These are phyloP conservation scores for Corythoichthys haematopterus DNA, from an alignment of 2,113 vertebrate genomes.

Conservation along the genomic window DNA sequence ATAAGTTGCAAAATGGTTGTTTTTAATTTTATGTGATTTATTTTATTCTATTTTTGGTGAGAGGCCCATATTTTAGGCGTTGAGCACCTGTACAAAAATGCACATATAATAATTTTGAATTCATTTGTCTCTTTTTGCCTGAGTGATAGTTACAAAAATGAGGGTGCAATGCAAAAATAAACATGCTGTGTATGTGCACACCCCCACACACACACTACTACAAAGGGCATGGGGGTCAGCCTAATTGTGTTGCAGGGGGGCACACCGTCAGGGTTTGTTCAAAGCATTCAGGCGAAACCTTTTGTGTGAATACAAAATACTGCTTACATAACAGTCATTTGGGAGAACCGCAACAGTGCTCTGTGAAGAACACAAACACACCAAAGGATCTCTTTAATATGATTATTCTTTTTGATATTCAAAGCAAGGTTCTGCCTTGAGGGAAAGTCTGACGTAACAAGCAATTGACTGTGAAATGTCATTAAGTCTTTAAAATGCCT, in stretches of 20 bases:
- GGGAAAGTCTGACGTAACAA: background rate
- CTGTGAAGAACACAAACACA: background rate
- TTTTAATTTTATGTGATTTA: too few relatives aligned
- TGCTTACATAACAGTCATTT: slow-evolving; percentile 36
- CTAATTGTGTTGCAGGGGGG: slow-evolving; percentile 5
- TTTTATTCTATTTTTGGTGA: too few relatives aligned
- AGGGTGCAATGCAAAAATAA: background rate
- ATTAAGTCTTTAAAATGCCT: background rate
- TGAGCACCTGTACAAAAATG: too few relatives aligned
- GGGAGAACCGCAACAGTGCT: slow-evolving; percentile 26
- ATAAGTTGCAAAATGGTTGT: too few relatives aligned
- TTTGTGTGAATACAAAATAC: slow-evolving; percentile 32
- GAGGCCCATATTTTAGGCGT: too few relatives aligned
- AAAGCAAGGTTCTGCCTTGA: background rate
- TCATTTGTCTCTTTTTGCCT: too few relatives aligned
- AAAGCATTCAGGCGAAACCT: background rate
- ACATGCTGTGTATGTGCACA: background rate
- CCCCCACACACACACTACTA: background rate
- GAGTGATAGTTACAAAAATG: background rate
- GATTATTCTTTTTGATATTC: background rate
- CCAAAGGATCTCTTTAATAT: background rate
- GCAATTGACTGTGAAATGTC: background rate
- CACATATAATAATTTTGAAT: too few relatives aligned
- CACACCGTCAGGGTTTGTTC: background rate
- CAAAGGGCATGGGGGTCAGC: background rate